These are phyloP conservation scores for Ciona savignyi DNA, from an alignment of 23 tunicate genomes.

Conservation along the genomic window DNA sequence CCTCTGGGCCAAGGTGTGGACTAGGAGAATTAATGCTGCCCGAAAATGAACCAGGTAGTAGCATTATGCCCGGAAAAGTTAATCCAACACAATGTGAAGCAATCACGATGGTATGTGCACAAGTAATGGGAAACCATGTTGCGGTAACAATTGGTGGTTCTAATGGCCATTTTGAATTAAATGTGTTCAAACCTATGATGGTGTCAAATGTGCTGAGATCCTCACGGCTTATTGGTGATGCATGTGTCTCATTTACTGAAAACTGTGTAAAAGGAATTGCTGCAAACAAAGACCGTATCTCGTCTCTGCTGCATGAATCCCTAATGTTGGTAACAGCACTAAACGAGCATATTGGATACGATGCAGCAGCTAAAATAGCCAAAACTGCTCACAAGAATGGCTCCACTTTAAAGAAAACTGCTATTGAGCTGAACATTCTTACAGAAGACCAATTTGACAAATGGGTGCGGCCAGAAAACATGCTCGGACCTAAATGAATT, in stretches of 20 bases:
- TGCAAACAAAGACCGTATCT: conserved; percentile 63
- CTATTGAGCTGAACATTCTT: conserved; percentile 55
- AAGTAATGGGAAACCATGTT: conserved; percentile 98
- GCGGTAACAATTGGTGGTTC: conserved; percentile 90
- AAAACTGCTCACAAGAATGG: conserved; percentile 96
- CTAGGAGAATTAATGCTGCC: conserved; percentile 90
- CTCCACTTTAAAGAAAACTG: conserved; percentile 70
- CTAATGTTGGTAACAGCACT: conserved; percentile 96
- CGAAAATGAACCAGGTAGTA: conserved; percentile 98
- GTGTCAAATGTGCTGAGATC: conserved; percentile 90
- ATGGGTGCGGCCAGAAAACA: conserved; percentile 95
- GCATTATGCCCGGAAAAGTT: conserved; percentile 99
- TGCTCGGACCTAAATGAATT: conserved; percentile 94
- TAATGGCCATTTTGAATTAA: conserved; percentile 96
- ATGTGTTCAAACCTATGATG: conserved; percentile 95
- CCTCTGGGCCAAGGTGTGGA: conserved; percentile 99
- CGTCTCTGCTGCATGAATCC: conserved; percentile 70
- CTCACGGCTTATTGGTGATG: conserved; percentile 86
- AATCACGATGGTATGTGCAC: conserved; percentile 94
- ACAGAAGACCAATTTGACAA: conserved; percentile 90
- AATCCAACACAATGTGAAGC: conserved; percentile 99
- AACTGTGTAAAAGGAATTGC: conserved; percentile 88
- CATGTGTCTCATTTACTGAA: conserved; percentile 88
- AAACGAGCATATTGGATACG: conserved; percentile 98
- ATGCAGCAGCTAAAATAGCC: conserved; percentile 93